Conservation (phyloP, 2,888 invertebrate species). For the Chymomyza fuscimana region DNA sequence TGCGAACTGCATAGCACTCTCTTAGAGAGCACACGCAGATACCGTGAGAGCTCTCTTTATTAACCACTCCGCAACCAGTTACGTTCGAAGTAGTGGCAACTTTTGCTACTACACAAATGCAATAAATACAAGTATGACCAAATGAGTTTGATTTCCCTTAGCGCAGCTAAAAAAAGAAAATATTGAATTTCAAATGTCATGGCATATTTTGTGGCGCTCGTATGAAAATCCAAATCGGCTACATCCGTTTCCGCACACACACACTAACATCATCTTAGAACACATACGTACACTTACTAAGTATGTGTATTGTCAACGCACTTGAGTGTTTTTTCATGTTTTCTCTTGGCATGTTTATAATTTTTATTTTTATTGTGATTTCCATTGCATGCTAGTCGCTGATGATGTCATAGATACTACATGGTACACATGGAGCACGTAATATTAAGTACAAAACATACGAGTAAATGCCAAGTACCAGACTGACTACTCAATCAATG, state of each 20-base stretch:
- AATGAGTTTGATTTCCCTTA: not conserved
- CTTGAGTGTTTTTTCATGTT: conserved; percentile 65
- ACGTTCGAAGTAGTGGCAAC: no score
- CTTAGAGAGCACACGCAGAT: no score
- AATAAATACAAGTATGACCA: not conserved
- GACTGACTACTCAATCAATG: conserved; percentile 1
- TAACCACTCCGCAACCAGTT: no score
- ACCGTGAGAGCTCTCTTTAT: no score
- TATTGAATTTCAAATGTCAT: conserved; percentile 32
- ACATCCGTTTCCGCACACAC: conserved; percentile 46
- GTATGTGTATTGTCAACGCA: conserved; percentile 21
- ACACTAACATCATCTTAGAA: not conserved
- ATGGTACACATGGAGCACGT: conserved; percentile 30
- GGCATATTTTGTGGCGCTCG: conserved; percentile 30
- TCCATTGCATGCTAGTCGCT: conserved; percentile 19
- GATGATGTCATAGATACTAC: conserved; percentile 35
- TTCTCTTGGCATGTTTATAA: conserved; percentile 36
- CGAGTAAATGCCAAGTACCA: conserved; percentile 37
- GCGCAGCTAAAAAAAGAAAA: not conserved
- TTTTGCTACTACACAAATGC: no score
- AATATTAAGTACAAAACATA: conserved; percentile 5
- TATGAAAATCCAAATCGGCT: conserved; percentile 36
- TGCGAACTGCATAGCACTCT: no score
- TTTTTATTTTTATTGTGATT: conserved; percentile 28
- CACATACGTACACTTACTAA: not conserved